Evolutionary conservation across 2,797 vertebrate genomes (phyloP), one percentile per base, ranked within the genome.

Genomic region (Avahi laniger): DNA sequence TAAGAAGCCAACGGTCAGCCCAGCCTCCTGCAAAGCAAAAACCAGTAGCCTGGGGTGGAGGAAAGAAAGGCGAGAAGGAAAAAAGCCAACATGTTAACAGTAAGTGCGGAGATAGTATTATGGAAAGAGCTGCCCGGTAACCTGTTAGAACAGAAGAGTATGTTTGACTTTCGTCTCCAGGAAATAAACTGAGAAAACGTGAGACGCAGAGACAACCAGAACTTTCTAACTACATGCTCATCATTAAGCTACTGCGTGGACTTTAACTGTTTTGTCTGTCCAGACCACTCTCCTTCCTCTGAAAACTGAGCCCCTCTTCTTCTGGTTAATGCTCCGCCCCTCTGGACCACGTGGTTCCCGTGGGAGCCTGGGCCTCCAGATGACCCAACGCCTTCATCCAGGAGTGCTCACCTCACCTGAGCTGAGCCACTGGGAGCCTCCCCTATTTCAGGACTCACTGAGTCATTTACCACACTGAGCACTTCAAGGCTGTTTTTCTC

Each of bases 291-390:
- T 12, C 61, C 50, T 41, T 20, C 54, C 50, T 70, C 73, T 35
- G 46, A 43, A 50, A 52, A 7, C 1, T 0, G 26, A 83, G 18
- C 57, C 35, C 52, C 59, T 41, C 33, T 46, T 43, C 72, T 90
- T 78, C 59, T 5, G 0, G 20, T 10, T 52, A 35, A 5, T 0
- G 26, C 9, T 11, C 14, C 0, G 1, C 43, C 15, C 52, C 7
- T 6, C 28, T 30, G 81, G 43, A 50, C 81, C 70, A 11, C 1
- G 0, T 3, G 24, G 54, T 26, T 89, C 61, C n/a, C 3, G 0
- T 41, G 28, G 30, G 73, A 43, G 22, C 43, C 6, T 24, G 4
- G 7, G 63, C 80, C 83, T 75, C 15, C 59, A 28, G 52, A 20
- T 35, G 46, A 11, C 1, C 57, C 43, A 35, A 76, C 30, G 3